Evolutionary conservation across 2,888 invertebrate species (phyloP).

Genomic region (Spodoptera littoralis): DNA sequence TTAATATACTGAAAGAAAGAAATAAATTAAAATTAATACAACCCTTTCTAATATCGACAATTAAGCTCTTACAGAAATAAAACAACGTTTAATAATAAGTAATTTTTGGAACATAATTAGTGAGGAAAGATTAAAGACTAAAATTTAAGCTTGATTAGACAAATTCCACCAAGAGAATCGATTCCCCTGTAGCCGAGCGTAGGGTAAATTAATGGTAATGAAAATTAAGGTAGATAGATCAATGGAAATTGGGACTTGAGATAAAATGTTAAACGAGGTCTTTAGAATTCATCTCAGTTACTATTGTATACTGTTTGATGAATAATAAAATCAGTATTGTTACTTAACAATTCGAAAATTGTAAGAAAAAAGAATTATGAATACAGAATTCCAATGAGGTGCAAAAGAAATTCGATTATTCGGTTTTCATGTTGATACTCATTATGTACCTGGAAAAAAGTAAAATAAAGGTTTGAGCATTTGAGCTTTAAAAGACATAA

Average conservation of each 20-base stretch:
- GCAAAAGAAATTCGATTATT: too few species aligned
- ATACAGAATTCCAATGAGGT: too few species aligned
- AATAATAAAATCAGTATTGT: neutral
- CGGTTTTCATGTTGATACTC: too few species aligned
- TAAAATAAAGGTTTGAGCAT: too few species aligned
- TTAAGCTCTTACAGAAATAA: too few species aligned
- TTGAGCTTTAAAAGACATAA: too few species aligned
- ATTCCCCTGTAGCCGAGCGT: conserved; percentile 26
- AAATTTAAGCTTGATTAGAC: conserved; percentile 34
- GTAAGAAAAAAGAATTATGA: neutral
- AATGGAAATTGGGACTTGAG: conserved; percentile 28
- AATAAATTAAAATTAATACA: too few species aligned
- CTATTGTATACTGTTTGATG: conserved; percentile 7
- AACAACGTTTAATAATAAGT: too few species aligned
- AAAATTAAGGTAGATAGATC: conserved; percentile 40
- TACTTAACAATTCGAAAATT: too few species aligned
- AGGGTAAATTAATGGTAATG: conserved; percentile 46
- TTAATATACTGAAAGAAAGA: too few species aligned
- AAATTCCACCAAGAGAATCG: conserved; percentile 40
- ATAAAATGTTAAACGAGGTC: conserved; percentile 25
- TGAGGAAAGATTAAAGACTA: conserved; percentile 27
- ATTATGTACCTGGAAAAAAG: too few species aligned
- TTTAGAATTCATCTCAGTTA: conserved; percentile 2
- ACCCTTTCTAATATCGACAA: too few species aligned
- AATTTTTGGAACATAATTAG: conserved; percentile 25